Evolutionary conservation across 2,888 invertebrate species (phyloP), one percentile per base, ranked within the genome.

Genomic region (Pimpla rufipes): DNA sequence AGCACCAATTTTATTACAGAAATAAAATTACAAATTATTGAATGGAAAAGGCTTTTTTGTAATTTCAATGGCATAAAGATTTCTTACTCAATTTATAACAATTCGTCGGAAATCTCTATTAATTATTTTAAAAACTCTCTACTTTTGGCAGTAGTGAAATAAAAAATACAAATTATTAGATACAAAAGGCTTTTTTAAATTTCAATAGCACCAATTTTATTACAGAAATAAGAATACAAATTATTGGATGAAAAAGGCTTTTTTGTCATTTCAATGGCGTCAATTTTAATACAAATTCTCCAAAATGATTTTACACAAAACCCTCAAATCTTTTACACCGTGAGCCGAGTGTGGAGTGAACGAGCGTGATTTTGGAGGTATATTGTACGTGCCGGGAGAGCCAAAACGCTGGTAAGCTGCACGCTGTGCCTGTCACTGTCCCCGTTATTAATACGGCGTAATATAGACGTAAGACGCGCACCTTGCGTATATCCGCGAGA

Each of bases 371-470:
- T 55, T 11, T 23, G 23, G 23, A 23, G 11, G 23, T 5, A 23
- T 52, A 52, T 40, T 29, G 23, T 45, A 76, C 55, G 66, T 67
- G 35, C 67, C 40, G 10, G 1, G 16, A 67, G 42, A 45, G 21
- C 50, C 16, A 37, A 70, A 40, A 50, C 18, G 13, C 8, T 45
- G 11, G 50, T 59, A n/a, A 59, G 57, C 45, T 57, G 21, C 42
- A 42, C 21, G 37, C 37, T 40, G 62, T 18, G 62, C 62, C 35
- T 62, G 62, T 18, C 62, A 18, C 16, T 37, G 37, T 37, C 66
- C n/a, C 35, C 21, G 13, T 81, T 67, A 73, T 79, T 75, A 83
- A 74, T 57, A 55, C 35, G 29, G 57, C 37, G 64, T 42, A 71
- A 79, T 70, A 75, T 79, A 42, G 68, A 75, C 23, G 71, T 45